Base-by-base conservation (phyloP, 2,888 invertebrate genomes). In the Dilophus febrilis region DNA sequence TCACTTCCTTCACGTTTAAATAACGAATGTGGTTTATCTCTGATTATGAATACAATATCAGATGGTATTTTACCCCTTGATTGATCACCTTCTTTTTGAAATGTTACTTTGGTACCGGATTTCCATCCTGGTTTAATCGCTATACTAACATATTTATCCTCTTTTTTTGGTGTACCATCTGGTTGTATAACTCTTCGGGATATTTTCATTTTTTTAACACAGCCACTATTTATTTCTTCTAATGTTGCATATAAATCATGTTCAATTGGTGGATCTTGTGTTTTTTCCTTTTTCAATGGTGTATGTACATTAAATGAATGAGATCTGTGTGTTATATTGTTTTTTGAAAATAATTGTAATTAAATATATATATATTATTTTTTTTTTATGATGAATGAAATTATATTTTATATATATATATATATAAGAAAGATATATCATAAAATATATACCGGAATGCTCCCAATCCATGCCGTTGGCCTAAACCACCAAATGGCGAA, bases 161-260 rank as follows among this genome's bases (percentile, higher is more conserved):
- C 94, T 54, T 84, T 85, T 55, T 78, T 78, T 1, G 81, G 73
- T 3, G 79, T 74, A 30, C 90, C 88, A 58, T 94, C 92, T 1
- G 84, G 68, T 50, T 81, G 81, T 53, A 84, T 84, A 6, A 90
- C 86, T 51, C 90, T 76, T 47, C 94, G 74, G 27, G 92, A 94
- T 51, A 98, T 98, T 67, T 97, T 98, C 91, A 98, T 95, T 65
- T 97, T 97, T 66, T 97, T 98, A 11, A 87, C 86, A 61, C 91
- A 91, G 39, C 98, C 97, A 51, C 81, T 81, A 41, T 83, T 75
- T 51, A 97, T 90, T 57, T 98, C 97, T 58, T 98, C 97, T 36
- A 98, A 61, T 0, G 84, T 79, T 12, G 94, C 90, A 54, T 86
- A 88, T 37, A 95, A 66, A 59, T 95, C 94, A 64, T 92, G 86